These are phyloP conservation scores for Phenganax stokvisi DNA, from an alignment of 92 coral and sea anemone genomes.

Conservation along the genomic window DNA sequence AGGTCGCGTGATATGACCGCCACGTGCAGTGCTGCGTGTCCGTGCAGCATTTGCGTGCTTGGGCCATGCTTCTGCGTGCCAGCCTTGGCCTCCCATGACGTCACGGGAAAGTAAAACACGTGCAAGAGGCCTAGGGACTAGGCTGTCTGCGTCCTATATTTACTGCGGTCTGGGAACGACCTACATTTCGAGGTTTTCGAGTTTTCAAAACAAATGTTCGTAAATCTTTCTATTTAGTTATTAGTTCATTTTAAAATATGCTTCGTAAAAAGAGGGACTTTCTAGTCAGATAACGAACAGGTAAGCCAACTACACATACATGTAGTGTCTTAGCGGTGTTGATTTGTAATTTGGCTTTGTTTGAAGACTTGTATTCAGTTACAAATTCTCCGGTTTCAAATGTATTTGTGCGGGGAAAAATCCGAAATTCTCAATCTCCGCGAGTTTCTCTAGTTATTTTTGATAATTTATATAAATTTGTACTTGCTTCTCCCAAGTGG, in stretches of 20 bases:
- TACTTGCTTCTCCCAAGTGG: not conserved
- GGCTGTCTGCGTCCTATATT: too few relatives aligned
- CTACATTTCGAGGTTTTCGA: not conserved
- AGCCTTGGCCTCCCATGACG: too few relatives aligned
- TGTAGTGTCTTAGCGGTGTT: not conserved
- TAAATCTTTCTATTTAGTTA: not conserved
- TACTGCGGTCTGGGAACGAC: not conserved
- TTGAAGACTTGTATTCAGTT: not conserved
- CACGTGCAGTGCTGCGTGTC: too few relatives aligned
- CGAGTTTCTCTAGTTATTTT: too few relatives aligned
- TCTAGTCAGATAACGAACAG: slow-evolving; percentile 16
- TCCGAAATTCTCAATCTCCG: too few relatives aligned
- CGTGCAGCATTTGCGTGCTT: too few relatives aligned
- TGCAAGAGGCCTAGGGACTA: too few relatives aligned
- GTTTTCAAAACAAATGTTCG: slow-evolving; percentile 12
- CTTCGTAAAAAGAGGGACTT: slow-evolving; percentile 4
- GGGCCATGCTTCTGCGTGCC: too few relatives aligned
- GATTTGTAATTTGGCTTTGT: not conserved
- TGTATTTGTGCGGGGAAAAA: not conserved
- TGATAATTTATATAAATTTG: not conserved
- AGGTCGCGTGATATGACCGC: too few relatives aligned
- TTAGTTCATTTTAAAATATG: not conserved
- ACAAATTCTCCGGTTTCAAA: not conserved
- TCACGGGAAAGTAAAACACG: too few relatives aligned
- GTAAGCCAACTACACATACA: not conserved